Conservation (phyloP, 35 echinoderm and acorn worm species). For the Ophioderma brevispina region DNA sequence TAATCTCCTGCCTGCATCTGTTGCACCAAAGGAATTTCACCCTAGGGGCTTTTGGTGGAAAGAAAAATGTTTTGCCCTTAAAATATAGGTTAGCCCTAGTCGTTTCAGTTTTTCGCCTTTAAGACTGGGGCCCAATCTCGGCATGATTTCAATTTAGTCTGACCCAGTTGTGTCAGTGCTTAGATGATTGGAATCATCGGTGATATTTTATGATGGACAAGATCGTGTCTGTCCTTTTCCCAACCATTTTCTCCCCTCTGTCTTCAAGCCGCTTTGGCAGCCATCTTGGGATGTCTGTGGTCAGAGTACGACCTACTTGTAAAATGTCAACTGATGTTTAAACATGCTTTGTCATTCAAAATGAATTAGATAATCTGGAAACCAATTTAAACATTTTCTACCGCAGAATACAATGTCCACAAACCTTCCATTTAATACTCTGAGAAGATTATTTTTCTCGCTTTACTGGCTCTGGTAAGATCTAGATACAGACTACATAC, state of each 20-base stretch:
- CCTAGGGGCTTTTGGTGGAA: not conserved
- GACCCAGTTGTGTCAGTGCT: not conserved
- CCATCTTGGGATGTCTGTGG: not conserved
- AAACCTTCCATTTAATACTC: too few species aligned
- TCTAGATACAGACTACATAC: too few species aligned
- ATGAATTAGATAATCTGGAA: too few species aligned
- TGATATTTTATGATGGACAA: conserved; percentile 14
- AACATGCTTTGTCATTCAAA: not conserved
- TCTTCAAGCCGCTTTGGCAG: not conserved
- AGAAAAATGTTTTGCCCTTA: conserved; percentile 10
- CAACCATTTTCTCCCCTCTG: not conserved
- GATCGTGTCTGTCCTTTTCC: not conserved
- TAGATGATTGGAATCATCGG: not conserved
- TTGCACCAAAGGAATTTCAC: not conserved
- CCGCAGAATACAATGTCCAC: too few species aligned
- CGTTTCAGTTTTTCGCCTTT: not conserved
- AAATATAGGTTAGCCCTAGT: not conserved
- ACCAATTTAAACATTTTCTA: too few species aligned
- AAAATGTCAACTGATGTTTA: not conserved
- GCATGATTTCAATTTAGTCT: not conserved
- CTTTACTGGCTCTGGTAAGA: too few species aligned
- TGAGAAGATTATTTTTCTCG: too few species aligned
- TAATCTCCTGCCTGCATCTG: not conserved
- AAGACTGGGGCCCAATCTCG: not conserved
- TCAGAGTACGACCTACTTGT: not conserved